Conservation (phyloP, 1,140 invertebrate species). For the Procambarus virginalis region DNA sequence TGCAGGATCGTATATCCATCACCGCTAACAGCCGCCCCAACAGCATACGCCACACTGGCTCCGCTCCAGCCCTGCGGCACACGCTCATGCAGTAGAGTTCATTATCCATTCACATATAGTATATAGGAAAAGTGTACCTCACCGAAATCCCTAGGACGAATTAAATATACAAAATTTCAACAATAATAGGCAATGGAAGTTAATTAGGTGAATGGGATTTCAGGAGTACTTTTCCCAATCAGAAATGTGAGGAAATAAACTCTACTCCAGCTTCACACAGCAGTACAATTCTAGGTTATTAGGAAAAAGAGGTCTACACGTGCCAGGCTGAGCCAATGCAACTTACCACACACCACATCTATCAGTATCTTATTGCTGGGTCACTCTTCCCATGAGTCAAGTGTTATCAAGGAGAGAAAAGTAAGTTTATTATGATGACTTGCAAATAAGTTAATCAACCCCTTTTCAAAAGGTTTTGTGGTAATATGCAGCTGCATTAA, state of each 20-base stretch:
- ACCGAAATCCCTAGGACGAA: not conserved
- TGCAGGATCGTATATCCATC: conserved; percentile 66
- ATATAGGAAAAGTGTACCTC: not conserved
- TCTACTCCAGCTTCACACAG: conserved; percentile 13
- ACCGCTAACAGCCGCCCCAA: conserved; percentile 61
- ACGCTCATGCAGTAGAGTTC: conserved; percentile 46
- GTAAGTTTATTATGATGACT: not conserved
- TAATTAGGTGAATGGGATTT: not conserved
- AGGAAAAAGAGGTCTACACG: not conserved
- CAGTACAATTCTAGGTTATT: not conserved
- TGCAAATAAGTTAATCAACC: conserved; percentile 1
- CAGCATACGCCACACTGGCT: conserved; percentile 66
- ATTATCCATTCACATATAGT: conserved; percentile 25
- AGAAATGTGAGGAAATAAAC: conserved; percentile 13
- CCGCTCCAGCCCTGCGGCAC: conserved; percentile 65
- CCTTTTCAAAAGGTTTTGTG: not conserved
- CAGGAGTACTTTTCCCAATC: not conserved
- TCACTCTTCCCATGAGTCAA: conserved; percentile 13
- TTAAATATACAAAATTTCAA: not conserved
- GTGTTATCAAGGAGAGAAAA: conserved; percentile 15
- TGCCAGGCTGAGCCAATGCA: conserved; percentile 33
- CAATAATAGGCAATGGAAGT: not conserved
- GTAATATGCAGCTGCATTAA: not conserved
- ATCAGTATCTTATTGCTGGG: not conserved
- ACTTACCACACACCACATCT: conserved; percentile 26